Evolutionary conservation across 2,113 vertebrate genomes (phyloP).

Genomic region (Hyla sarda): DNA sequence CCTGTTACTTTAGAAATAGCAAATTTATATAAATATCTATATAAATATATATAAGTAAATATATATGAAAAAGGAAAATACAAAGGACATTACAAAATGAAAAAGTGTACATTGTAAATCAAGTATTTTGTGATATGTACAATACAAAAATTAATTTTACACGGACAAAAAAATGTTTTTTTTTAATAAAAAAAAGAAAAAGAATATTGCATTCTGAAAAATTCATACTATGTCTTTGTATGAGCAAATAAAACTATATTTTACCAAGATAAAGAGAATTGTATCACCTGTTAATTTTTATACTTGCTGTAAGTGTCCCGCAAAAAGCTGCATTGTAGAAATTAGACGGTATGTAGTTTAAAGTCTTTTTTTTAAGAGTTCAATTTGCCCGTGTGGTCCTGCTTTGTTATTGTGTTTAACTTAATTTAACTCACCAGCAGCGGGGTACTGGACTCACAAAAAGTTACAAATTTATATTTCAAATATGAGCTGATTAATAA

Average conservation of each 20-base stretch:
- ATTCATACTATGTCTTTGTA: conserved; percentile 98
- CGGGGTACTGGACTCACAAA: no score
- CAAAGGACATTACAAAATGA: conserved; percentile 65
- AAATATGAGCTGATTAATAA: no score
- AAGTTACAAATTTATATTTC: no score
- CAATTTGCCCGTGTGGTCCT: no score
- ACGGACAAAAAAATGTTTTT: conserved; percentile 88
- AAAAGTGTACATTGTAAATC: conserved; percentile 73
- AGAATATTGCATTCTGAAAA: conserved; percentile 89
- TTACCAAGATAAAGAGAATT: conserved; percentile 76
- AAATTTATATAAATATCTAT: conserved; percentile 74
- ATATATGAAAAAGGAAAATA: conserved; percentile 66
- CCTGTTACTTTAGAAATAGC: conserved; percentile 81
- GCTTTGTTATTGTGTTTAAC: no score
- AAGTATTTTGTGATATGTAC: conserved; percentile 96
- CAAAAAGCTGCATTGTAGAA: no score
- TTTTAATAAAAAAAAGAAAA: conserved; percentile 74
- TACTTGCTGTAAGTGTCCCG: no score
- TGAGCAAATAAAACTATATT: conserved; percentile 99
- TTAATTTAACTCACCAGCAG: no score
- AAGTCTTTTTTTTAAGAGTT: no score
- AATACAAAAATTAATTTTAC: conserved; percentile 94
- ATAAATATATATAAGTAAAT: conserved; percentile 55
- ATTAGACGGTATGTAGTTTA: no score
- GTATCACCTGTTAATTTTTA: not conserved